Base-by-base conservation (phyloP, 2,113 vertebrate genomes). In the Indicator maculatus region DNA sequence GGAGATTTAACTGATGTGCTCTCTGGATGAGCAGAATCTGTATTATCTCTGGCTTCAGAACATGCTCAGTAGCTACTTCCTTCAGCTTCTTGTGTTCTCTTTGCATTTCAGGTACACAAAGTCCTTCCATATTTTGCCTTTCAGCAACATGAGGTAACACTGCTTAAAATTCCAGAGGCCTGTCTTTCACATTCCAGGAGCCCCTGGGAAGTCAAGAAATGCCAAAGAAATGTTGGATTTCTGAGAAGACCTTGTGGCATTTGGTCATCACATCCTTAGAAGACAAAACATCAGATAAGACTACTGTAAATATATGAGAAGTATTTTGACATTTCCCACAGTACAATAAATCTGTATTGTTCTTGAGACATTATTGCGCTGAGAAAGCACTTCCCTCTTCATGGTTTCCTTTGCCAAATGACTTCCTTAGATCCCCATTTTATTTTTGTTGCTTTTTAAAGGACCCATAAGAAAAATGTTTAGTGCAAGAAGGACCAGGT, bases 221-320 rank as follows among this genome's bases (percentile, higher is more conserved):
- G 93, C 92, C 90, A 97, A 90, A 93, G 83, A 95, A 96, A 96
- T 93, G 66, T 89, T 95, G 94, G 66, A 79, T 93, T 96, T 95
- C 86, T 82, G 83, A 93, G 92, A 86, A 92, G 94, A 53, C 50
- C 83, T 97, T 67, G 56, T 97, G 95, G 63, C 77, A 88, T 95
- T 95, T 95, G 86, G 91, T 92, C 93, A 89, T 95, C 36, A 8
- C 24, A 66, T 88, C 66, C 83, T 95, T 88, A 65, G 81, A 96
- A 96, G 91, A 73, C n/a, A 33, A 80, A 67, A 82, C 65, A 66
- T 71, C 93, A 59, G 56, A 31, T 30, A 94, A 86, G 26, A 83
- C 72, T 12, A 23, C 75, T 47, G 36, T 65, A 86, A 76, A 93
- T 59, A 66, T 58, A 89, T 82, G 19, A 83, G 71, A 94, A 53